These are phyloP conservation scores for Desmodus rotundus DNA, from an alignment of 2,113 vertebrate species.

Conservation along the genomic window DNA sequence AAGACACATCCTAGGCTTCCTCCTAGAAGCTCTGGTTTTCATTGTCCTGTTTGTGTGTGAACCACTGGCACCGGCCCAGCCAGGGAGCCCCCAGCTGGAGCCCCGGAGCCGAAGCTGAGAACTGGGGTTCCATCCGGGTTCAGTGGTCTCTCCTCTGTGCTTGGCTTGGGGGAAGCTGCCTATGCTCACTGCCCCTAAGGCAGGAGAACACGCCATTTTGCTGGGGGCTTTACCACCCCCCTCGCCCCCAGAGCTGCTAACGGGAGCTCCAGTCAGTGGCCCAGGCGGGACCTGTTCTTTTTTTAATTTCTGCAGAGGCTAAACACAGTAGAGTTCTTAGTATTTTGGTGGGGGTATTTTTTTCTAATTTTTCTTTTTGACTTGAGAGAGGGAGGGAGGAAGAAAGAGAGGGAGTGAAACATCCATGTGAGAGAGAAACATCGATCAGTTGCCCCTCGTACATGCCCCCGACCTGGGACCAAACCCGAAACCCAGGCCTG, in stretches of 20 bases:
- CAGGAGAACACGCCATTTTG: accelerated
- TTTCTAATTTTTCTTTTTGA: too few relatives aligned
- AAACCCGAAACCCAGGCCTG: too few relatives aligned
- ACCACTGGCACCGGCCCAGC: background rate
- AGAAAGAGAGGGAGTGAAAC: too few relatives aligned
- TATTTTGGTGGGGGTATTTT: background rate
- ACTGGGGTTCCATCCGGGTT: accelerated
- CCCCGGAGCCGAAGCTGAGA: background rate
- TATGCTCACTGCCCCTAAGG: background rate
- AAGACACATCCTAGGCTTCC: background rate
- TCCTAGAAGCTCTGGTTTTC: background rate
- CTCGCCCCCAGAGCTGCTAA: background rate
- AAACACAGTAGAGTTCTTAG: background rate
- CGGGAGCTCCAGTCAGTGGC: accelerated
- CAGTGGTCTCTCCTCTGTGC: accelerated
- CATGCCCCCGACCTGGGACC: too few relatives aligned
- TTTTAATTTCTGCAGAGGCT: background rate
- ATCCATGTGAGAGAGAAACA: too few relatives aligned
- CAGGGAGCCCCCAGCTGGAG: background rate
- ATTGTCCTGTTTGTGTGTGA: background rate
- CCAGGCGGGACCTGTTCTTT: background rate
- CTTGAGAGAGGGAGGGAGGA: too few relatives aligned
- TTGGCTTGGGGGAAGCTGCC: background rate
- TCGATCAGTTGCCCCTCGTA: too few relatives aligned
- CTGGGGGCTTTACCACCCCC: background rate